Percentiles rank a stretch among this genome's conserved stretches.
These are phyloP conservation scores for Griposia aprilina DNA, from an alignment of 2,888 invertebrate genomes.

Conservation along the genomic window DNA sequence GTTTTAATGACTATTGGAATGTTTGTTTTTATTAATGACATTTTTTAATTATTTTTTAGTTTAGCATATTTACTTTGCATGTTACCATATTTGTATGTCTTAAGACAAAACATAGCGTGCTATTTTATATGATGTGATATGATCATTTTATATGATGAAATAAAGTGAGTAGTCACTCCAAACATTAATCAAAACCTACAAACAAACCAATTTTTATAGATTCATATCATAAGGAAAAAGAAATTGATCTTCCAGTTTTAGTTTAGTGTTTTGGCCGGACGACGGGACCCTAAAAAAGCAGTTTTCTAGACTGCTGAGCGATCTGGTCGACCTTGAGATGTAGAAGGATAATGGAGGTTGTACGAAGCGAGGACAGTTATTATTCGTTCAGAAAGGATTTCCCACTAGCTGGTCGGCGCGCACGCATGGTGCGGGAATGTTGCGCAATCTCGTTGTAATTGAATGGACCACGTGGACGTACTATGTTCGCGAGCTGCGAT, in stretches of 20 bases:
- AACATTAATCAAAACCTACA: neutral
- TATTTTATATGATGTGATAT: no score
- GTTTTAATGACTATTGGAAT: no score
- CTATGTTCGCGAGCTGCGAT: conserved; percentile 4
- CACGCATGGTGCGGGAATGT: conserved; percentile 60
- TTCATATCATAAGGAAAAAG: neutral
- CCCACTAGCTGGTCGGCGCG: conserved; percentile 28
- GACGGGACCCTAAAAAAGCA: conserved; percentile 24
- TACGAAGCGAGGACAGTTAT: conserved; percentile 55
- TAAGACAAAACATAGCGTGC: no score
- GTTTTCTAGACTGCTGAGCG: conserved; percentile 7
- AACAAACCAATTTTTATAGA: neutral
- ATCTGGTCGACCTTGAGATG: conserved; percentile 54
- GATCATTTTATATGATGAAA: no score
- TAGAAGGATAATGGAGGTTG: conserved; percentile 57
- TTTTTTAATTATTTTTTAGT: no score
- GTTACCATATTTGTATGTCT: no score
- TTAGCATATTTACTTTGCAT: no score
- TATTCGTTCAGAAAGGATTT: conserved; percentile 55
- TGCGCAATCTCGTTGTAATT: conserved; percentile 51
- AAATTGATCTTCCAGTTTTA: neutral
- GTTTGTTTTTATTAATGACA: no score
- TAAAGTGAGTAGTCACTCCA: neutral
- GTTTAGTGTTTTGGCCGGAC: neutral
- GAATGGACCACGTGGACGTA: conserved; percentile 35